Conservation (phyloP, 2,888 invertebrate species). For the Boloria selene region DNA sequence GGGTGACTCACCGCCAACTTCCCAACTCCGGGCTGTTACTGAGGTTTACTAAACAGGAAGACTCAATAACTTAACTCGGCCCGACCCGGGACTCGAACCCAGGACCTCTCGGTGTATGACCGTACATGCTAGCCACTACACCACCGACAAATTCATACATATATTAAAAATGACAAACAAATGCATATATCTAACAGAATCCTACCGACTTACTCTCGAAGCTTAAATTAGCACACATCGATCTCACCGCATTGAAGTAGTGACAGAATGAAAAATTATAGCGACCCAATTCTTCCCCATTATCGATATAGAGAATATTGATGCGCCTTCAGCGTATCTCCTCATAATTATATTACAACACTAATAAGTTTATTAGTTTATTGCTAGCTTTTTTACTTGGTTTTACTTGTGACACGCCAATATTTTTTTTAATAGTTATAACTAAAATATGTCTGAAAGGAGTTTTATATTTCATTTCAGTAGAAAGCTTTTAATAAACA, state of each 20-base stretch:
- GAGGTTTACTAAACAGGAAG: no score
- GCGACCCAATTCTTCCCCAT: constrained; percentile 54
- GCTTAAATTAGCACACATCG: constrained; percentile 40
- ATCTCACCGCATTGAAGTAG: constrained; percentile 44
- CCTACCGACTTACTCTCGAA: neutral
- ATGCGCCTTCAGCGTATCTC: constrained; percentile 19
- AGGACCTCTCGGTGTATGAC: no score
- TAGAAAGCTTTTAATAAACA: no score
- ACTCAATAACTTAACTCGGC: no score
- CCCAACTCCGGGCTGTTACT: no score
- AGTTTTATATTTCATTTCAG: no score
- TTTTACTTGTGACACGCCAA: neutral
- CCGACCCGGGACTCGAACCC: no score
- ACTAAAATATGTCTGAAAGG: no score
- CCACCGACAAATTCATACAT: no score
- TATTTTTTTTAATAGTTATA: no score
- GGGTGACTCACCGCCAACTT: no score
- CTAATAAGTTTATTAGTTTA: constrained; percentile 1
- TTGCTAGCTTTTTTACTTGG: neutral
- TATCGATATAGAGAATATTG: constrained; percentile 41
- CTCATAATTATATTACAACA: neutral
- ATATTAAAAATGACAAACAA: neutral
- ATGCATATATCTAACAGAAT: neutral
- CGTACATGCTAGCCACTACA: no score
- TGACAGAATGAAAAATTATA: constrained; percentile 69